Conservation (phyloP, 2,113 vertebrate species). For the Caretta caretta region DNA sequence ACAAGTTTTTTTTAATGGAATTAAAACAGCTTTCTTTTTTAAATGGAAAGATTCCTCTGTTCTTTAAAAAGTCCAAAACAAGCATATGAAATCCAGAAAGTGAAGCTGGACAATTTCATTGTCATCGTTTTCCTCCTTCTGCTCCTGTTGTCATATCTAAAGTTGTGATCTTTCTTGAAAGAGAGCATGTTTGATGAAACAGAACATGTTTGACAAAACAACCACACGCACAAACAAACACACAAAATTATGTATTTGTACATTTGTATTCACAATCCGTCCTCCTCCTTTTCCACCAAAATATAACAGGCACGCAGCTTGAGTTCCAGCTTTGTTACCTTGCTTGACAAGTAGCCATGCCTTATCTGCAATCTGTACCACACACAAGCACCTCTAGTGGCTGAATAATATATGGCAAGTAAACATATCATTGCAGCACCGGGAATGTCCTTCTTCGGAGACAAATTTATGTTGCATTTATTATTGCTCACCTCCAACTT, state of each 20-base stretch:
- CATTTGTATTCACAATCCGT: neutral
- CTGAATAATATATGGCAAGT: neutral
- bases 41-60: neutral
- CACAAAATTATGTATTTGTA: neutral
- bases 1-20: neutral
- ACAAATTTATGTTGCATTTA: accelerated
- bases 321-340: neutral
- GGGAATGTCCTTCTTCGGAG: neutral
- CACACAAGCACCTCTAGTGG: neutral
- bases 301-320: neutral
- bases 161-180: neutral
- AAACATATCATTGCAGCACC: neutral
- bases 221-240: neutral
- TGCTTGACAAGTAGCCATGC: neutral
- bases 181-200: neutral
- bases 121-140: neutral
- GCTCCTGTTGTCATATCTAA: neutral
- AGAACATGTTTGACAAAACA: neutral
- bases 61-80: neutral
- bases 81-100: neutral
- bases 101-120: neutral
- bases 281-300: neutral
- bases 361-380: neutral
- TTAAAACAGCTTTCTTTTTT: neutral
- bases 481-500: neutral